Percentiles rank a stretch among this genome's conserved stretches.
Conservation (phyloP, 2,797 vertebrate genomes). For the Enteromius trimaculatus region DNA sequence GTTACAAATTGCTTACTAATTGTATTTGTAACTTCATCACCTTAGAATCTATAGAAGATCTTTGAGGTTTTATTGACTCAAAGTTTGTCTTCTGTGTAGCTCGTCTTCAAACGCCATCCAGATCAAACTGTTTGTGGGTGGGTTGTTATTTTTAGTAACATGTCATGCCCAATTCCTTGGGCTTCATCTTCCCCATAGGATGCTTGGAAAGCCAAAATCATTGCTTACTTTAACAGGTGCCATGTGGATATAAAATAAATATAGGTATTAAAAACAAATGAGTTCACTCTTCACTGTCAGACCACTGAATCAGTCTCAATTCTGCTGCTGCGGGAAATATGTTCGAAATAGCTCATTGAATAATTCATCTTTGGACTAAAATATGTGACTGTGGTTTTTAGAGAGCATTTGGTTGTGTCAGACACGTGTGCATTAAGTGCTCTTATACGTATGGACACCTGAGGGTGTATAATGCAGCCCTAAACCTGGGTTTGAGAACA, state of each 20-base stretch:
- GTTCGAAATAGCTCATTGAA: neutral
- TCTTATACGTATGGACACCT: constrained; percentile 19
- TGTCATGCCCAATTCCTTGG: constrained; percentile 13
- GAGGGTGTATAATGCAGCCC: constrained; percentile 3
- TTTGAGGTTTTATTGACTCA: neutral
- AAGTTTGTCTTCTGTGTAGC: neutral
- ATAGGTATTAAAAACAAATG: constrained; percentile 37
- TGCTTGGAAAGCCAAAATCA: constrained; percentile 62
- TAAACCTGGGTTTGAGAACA: constrained; percentile 11
- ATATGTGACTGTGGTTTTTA: neutral
- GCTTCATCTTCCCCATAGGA: constrained; percentile 8
- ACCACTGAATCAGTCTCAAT: neutral
- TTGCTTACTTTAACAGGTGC: constrained; percentile 64
- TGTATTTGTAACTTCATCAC: neutral
- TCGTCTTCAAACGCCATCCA: constrained; percentile 17
- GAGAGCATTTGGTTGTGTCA: constrained; percentile 10
- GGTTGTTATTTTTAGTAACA: neutral
- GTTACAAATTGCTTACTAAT: neutral
- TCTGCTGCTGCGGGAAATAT: neutral
- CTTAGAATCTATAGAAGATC: neutral
- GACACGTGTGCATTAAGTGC: constrained; percentile 12
- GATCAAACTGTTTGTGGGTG: constrained; percentile 26
- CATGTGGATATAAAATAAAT: constrained; percentile 49
- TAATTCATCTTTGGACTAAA: constrained; percentile 9
- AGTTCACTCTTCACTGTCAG: neutral